These are phyloP conservation scores for Symphodus melops DNA, from an alignment of 2,113 vertebrate genomes.

Conservation along the genomic window DNA sequence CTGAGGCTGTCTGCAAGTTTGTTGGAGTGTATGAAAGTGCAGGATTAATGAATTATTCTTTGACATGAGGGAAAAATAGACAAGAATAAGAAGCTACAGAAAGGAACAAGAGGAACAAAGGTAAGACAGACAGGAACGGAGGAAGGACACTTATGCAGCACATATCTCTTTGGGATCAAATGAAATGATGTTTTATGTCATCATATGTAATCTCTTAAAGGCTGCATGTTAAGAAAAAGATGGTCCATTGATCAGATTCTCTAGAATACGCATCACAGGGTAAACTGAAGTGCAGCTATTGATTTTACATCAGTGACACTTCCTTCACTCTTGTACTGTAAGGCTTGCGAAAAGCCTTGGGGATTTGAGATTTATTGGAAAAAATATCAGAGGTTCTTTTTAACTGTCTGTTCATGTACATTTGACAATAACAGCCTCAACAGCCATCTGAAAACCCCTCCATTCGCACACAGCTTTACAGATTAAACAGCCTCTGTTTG, in stretches of 20 bases:
- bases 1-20: slow-evolving; percentile 4
- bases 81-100: neutral
- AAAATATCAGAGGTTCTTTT: neutral
- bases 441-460: neutral
- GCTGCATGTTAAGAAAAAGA: no score
- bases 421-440: no score
- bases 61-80: neutral
- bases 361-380: slow-evolving; percentile 38
- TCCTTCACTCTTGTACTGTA: slow-evolving; percentile 10
- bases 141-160: no score
- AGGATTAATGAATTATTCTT: slow-evolving; percentile 17
- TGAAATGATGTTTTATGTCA: no score
- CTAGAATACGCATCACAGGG: slow-evolving; percentile 15
- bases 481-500: neutral
- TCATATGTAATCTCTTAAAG: neutral
- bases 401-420: neutral
- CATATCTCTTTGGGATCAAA: no score
- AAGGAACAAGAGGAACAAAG: neutral
- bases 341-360: slow-evolving; percentile 5
- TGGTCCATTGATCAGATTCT: slow-evolving; percentile 34
- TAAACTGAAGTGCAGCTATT: slow-evolving; percentile 42
- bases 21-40: slow-evolving; percentile 20
- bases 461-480: neutral
- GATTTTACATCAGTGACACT: slow-evolving; percentile 44
- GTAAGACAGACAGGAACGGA: no score